phyloP scores from a whole-genome alignment of 2,797 vertebrate genomes.

The Gymnocypris eckloni region DNA sequence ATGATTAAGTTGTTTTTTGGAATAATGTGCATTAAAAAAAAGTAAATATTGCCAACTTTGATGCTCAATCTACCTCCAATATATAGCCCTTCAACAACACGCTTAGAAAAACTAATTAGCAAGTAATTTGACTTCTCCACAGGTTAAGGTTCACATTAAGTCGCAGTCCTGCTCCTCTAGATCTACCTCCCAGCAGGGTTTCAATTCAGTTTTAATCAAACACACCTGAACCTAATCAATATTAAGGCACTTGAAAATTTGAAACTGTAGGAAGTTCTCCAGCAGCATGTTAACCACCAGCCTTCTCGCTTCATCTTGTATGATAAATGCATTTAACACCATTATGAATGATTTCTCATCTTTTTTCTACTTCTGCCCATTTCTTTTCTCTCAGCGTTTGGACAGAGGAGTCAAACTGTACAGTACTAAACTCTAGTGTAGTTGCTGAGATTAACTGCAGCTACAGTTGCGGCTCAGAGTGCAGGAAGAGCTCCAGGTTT shows the following conservation, averaged over 20 bases:
- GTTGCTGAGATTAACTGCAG: conserved; percentile 91
- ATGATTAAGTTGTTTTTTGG: too few relatives aligned
- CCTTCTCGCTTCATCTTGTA: background rate
- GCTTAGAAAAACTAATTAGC: background rate
- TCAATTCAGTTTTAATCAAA: background rate
- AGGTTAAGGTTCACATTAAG: background rate
- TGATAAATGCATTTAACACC: background rate
- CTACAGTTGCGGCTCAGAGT: conserved; percentile 91
- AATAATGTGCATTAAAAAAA: background rate
- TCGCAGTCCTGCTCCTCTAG: background rate
- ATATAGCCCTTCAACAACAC: background rate
- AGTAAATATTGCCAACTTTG: background rate
- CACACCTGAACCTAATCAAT: background rate
- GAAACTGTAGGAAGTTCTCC: background rate
- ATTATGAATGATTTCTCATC: background rate
- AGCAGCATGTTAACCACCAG: background rate
- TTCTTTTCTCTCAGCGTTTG: conserved; percentile 79
- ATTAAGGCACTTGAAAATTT: background rate
- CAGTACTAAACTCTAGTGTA: conserved; percentile 86
- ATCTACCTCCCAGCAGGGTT: background rate
- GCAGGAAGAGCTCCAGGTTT: conserved; percentile 89
- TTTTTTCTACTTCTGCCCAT: conserved; percentile 5
- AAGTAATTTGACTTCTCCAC: background rate
- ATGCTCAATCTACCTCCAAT: background rate
- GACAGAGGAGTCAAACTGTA: conserved; percentile 89